Conservation (phyloP, 2,797 vertebrate genomes). For the Ispidina picta region DNA sequence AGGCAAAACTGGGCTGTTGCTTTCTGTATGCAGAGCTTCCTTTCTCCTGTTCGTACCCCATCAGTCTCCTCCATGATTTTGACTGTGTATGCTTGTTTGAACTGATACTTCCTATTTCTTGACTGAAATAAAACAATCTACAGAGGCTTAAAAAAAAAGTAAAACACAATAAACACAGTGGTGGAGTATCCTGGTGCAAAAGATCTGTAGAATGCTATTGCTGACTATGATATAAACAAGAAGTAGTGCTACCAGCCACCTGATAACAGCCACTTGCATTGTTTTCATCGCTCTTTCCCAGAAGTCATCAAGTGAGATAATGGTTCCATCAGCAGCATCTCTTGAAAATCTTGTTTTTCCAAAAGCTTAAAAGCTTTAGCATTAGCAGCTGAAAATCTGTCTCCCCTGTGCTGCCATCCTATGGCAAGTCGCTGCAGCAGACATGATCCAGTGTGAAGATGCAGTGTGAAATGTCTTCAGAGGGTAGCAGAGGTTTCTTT, state of each 20-base stretch:
- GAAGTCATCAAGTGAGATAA: background rate
- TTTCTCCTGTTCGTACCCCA: background rate
- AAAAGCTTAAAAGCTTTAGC: background rate
- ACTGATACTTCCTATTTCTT: background rate
- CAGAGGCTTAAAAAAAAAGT: background rate
- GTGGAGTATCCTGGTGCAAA: background rate
- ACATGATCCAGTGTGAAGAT: background rate
- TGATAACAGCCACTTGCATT: background rate
- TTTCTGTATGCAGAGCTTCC: background rate
- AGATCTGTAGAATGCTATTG: background rate
- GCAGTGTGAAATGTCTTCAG: conserved; percentile 31
- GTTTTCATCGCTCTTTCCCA: background rate
- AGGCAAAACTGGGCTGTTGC: background rate
- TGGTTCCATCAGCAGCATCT: background rate
- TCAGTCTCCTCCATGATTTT: background rate
- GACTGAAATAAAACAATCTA: background rate
- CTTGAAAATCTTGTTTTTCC: background rate
- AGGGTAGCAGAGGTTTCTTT: conserved; percentile 26
- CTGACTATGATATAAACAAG: background rate
- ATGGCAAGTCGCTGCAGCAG: background rate
- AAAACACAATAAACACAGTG: background rate
- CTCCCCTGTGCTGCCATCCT: conserved; percentile 49
- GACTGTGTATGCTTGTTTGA: background rate
- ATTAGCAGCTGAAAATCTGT: background rate
- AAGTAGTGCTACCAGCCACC: background rate